Evolutionary conservation across 2,888 invertebrate species (phyloP).

Genomic region (Acrobeloides nanus): DNA sequence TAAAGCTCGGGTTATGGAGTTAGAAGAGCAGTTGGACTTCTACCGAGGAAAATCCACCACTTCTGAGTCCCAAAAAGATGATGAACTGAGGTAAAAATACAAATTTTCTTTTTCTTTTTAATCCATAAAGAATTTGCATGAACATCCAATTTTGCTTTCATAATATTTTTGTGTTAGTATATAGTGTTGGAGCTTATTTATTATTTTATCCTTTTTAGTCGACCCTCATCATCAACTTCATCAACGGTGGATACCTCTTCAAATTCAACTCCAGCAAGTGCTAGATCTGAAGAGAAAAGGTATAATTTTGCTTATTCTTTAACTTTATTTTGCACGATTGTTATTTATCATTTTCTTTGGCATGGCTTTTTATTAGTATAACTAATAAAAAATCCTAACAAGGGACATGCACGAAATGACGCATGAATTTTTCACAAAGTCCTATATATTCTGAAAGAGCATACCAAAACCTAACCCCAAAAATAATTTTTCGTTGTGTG

Average conservation of each 20-base stretch:
- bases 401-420: too few species aligned
- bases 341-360: constrained; percentile 1
- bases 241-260: too few species aligned
- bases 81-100: not conserved
- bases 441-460: too few species aligned
- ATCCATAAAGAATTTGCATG: not conserved
- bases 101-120: not conserved
- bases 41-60: too few species aligned
- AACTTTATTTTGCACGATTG: constrained; percentile 9
- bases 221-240: too few species aligned
- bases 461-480: too few species aligned
- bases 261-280: not conserved
- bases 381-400: too few species aligned
- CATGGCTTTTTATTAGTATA: too few species aligned
- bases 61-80: too few species aligned
- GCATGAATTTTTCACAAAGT: too few species aligned
- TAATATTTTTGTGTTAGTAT: constrained; percentile 8
- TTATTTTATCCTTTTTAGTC: constrained; percentile 5
- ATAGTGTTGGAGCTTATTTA: constrained; percentile 6
- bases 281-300: not conserved
- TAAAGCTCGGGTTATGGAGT: constrained; percentile 78
- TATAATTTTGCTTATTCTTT: constrained; percentile 2
- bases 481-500: too few species aligned
- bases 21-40: constrained; percentile 80
- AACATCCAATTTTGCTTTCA: constrained; percentile 9